Evolutionary conservation across 2,113 vertebrate genomes (phyloP).

Genomic region (Alligator sinensis): DNA sequence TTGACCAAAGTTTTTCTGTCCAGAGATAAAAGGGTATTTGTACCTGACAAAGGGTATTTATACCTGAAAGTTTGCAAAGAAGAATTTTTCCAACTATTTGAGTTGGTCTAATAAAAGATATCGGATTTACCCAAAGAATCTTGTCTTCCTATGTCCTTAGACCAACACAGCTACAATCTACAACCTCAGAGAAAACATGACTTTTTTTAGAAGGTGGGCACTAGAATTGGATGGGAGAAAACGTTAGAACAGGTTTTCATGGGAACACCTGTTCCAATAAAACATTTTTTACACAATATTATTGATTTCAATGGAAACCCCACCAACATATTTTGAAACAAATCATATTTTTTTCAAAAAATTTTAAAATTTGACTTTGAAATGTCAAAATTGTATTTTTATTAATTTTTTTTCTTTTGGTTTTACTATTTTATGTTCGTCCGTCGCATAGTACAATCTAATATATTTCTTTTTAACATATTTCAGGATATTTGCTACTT

Average conservation of each 20-base stretch:
- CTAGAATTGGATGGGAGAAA: neutral
- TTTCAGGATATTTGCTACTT: neutral
- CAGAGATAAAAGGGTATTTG: constrained; percentile 31
- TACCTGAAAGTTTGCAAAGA: too few relatives aligned
- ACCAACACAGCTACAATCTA: too few relatives aligned
- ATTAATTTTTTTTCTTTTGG: neutral
- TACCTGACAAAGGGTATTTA: too few relatives aligned
- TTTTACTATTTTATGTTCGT: neutral
- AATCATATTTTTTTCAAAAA: neutral
- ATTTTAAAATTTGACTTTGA: neutral
- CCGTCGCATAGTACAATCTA: neutral
- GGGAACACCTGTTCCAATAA: neutral
- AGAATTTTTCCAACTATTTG: too few relatives aligned
- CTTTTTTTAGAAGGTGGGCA: constrained; percentile 23
- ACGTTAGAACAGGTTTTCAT: neutral
- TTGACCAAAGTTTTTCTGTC: constrained; percentile 18
- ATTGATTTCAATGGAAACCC: neutral
- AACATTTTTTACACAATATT: neutral
- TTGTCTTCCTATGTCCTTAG: too few relatives aligned
- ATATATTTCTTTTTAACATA: fast-evolving
- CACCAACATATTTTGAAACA: neutral
- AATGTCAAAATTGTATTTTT: neutral
- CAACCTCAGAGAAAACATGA: neutral
- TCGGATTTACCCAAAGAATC: too few relatives aligned
- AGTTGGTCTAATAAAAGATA: too few relatives aligned